These are phyloP conservation scores for Fregata magnificens DNA, from an alignment of 2,113 vertebrate genomes.

Conservation along the genomic window DNA sequence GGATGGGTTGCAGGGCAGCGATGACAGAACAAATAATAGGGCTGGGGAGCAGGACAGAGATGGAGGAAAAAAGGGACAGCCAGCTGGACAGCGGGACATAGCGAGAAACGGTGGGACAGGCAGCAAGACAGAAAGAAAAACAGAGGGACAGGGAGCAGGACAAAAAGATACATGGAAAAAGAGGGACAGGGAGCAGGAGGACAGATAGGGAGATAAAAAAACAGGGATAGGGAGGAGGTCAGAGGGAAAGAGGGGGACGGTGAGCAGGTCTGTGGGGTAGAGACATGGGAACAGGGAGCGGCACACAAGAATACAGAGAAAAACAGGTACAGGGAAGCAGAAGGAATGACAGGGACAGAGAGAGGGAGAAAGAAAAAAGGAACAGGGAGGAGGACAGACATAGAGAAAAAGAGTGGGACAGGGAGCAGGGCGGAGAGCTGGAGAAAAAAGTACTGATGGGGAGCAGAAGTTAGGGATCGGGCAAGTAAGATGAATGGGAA, in stretches of 20 bases:
- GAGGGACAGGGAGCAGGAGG: background rate
- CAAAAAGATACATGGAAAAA: background rate
- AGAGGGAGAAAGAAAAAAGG: background rate
- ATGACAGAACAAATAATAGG: too few relatives aligned
- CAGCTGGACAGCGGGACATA: background rate
- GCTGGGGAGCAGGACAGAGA: too few relatives aligned
- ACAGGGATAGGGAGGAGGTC: background rate
- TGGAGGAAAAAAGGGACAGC: too few relatives aligned
- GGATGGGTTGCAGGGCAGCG: background rate
- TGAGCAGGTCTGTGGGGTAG: background rate
- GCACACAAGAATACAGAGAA: background rate
- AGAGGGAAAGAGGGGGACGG: background rate
- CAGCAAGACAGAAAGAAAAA: too few relatives aligned
- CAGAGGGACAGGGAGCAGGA: background rate
- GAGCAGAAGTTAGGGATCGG: background rate
- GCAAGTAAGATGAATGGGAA: too few relatives aligned
- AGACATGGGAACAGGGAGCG: background rate
- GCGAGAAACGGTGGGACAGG: background rate
- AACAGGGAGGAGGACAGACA: background rate
- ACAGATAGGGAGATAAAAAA: background rate
- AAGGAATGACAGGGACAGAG: background rate
- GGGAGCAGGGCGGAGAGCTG: background rate
- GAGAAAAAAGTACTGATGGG: background rate
- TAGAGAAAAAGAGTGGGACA: background rate
- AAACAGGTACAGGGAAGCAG: background rate